These are phyloP conservation scores for Troides helena DNA, from an alignment of 2,888 invertebrate species.

Conservation along the genomic window DNA sequence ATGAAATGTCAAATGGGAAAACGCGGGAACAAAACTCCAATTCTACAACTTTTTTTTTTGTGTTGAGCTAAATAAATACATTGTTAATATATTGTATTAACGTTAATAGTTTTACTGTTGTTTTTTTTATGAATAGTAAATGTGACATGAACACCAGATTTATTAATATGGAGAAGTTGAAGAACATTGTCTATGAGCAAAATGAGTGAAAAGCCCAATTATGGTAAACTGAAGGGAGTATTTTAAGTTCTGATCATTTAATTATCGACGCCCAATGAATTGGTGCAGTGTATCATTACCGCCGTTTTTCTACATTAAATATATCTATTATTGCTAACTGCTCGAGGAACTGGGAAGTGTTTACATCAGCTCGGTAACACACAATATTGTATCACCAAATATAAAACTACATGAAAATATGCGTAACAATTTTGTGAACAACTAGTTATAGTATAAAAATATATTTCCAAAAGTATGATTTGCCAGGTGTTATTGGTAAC, in stretches of 20 bases:
- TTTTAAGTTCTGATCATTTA: background rate
- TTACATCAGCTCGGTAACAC: background rate
- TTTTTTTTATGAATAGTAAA: too few species aligned
- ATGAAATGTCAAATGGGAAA: background rate
- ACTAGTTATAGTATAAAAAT: constrained; percentile 1
- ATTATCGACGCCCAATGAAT: background rate
- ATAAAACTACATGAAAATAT: background rate
- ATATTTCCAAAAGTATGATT: constrained; percentile 18
- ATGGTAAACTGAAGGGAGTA: background rate
- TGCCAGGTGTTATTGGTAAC: constrained; percentile 7
- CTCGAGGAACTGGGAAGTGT: background rate
- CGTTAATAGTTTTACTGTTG: too few species aligned
- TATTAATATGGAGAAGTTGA: too few species aligned
- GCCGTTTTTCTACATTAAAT: too few species aligned
- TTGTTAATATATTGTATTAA: too few species aligned
- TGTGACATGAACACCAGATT: too few species aligned
- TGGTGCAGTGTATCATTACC: too few species aligned
- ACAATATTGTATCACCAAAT: background rate
- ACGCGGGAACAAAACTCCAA: background rate
- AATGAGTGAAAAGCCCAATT: too few species aligned
- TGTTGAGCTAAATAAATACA: too few species aligned
- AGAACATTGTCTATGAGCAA: too few species aligned
- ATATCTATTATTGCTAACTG: background rate
- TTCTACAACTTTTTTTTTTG: background rate
- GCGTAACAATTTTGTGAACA: background rate